Conservation (phyloP, 30 jellyfish, hydroid and myxozoan genomes). For the Mastigias papua region DNA sequence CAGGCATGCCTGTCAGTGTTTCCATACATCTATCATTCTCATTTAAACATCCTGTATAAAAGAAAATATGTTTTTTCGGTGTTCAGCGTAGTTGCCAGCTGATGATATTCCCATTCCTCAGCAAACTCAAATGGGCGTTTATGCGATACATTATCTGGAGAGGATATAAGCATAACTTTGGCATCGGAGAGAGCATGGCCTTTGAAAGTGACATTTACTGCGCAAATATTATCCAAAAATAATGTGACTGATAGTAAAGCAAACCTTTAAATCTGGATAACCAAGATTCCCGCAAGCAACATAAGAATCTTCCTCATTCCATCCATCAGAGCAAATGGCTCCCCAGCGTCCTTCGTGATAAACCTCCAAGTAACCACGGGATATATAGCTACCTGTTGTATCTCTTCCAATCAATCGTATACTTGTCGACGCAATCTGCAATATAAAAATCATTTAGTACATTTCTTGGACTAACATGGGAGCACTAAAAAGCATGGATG, state of each 20-base stretch:
- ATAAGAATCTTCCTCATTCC: conserved; percentile 77
- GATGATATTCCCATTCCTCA: too few species aligned
- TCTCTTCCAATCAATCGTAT: conserved; percentile 79
- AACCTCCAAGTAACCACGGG: conserved; percentile 81
- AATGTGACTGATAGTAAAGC: background rate
- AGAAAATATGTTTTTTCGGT: too few species aligned
- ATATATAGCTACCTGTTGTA: conserved; percentile 71
- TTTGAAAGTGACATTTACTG: too few species aligned
- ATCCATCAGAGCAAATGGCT: conserved; percentile 86
- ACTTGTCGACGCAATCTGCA: conserved; percentile 52
- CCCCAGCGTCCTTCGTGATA: conserved; percentile 80
- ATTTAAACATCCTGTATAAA: too few species aligned
- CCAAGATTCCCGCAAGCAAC: conserved; percentile 99
- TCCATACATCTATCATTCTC: too few species aligned
- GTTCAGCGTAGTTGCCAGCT: too few species aligned
- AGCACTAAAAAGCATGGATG: background rate
- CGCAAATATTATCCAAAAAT: too few species aligned
- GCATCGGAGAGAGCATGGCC: too few species aligned
- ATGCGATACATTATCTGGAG: too few species aligned
- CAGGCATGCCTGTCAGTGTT: too few species aligned
- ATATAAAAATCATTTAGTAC: background rate
- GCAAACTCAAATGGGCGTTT: too few species aligned
- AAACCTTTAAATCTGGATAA: conserved; percentile 81
- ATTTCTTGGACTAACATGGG: background rate
- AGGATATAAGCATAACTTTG: too few species aligned